Base-by-base conservation (phyloP, 2,113 vertebrate genomes). In the Leptobrachium ailaonicum region DNA sequence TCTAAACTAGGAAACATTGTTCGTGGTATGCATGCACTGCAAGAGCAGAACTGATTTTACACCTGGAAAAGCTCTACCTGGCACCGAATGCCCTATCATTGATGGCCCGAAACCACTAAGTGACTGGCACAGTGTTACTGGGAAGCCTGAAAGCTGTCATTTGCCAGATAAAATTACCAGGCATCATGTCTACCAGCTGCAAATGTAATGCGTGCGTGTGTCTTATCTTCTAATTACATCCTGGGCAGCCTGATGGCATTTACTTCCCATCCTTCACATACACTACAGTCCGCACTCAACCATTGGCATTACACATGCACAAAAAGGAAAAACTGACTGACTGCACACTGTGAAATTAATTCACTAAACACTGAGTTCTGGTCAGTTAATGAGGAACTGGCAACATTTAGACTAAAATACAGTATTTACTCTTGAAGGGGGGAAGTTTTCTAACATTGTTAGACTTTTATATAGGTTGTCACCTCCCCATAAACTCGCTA, bases 101-200 rank as follows among this genome's bases (percentile, higher is more conserved):
- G 44, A 67, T 67, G 63, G 70, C 50, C n/a, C 41, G 71, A 40
- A 50, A 63, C 44, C n/a, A 63, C 68, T 45, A 11, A 11, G 11
- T 11, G 78, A 80, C 63, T 80, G 71, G 78, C 63, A 68, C 56
- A 80, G 71, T 68, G 4, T 50, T 73, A 50, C 63, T 45, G 20
- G 7, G 50, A 67, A 74, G 45, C 66, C 41, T 71, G 58, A 80
- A 64, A 4, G 66, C 62, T 58, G 45, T 50, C 14, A 47, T 66
- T 74, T 74, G 71, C 71, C 78, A 80, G 63, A 80, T 80, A 53
- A 45, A 73, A 68, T 80, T 47, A 44, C 53, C 44, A 73, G 73
- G 71, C 71, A 40, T 60, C 41, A 41, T 68, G 71, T 74, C 63
- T 10, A 67, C 62, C 78, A 74, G 71, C 78, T 80, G 78, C 71